phyloP scores from a whole-genome alignment of 2,797 vertebrate genomes.

The Acanthopagrus latus region DNA sequence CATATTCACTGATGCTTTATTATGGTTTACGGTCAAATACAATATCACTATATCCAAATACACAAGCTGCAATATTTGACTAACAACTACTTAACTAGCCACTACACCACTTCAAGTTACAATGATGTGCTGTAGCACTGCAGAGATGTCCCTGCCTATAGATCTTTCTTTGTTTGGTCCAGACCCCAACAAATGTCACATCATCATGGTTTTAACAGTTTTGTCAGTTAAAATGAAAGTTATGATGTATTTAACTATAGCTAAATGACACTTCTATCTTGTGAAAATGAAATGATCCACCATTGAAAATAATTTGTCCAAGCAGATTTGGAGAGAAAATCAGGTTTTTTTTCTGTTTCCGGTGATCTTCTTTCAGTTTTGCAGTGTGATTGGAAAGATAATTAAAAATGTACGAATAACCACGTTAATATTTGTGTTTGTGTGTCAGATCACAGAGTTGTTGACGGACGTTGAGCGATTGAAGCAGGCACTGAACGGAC shows the following conservation, averaged over 20 bases:
- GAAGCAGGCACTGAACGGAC: conserved; percentile 93
- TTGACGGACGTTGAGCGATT: conserved; percentile 94
- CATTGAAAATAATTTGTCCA: background rate
- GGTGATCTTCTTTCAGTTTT: background rate
- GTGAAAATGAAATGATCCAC: background rate
- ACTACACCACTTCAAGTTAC: too few relatives aligned
- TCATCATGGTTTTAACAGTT: too few relatives aligned
- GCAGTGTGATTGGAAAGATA: background rate
- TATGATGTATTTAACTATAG: background rate
- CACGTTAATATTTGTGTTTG: background rate
- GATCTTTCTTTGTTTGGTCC: too few relatives aligned
- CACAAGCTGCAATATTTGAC: too few relatives aligned
- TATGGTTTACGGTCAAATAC: background rate
- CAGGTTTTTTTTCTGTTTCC: background rate
- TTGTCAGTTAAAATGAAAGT: too few relatives aligned
- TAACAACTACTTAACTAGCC: too few relatives aligned
- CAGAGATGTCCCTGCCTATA: too few relatives aligned
- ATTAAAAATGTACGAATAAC: background rate
- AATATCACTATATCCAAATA: too few relatives aligned
- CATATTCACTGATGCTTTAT: too few relatives aligned
- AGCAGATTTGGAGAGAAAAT: background rate
- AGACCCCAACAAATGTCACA: too few relatives aligned
- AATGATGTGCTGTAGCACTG: too few relatives aligned
- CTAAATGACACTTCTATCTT: background rate
- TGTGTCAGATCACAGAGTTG: conserved; percentile 92